Base-by-base conservation (phyloP, 2,888 invertebrate genomes). In the Apoderus coryli region DNA sequence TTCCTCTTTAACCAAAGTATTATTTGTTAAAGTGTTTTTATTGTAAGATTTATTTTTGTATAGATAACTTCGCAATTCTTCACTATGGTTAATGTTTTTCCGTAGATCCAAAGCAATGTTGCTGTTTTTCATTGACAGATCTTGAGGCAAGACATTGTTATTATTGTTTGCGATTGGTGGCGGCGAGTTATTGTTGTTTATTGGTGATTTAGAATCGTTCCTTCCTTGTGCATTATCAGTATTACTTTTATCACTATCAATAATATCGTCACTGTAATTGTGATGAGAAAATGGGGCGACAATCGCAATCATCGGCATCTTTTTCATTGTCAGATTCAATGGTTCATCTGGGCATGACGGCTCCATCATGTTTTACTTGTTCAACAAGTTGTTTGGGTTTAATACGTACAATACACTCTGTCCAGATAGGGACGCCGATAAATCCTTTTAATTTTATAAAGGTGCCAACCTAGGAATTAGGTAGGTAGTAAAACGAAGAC, bases 291-390 rank as follows among this genome's bases (percentile, higher is more conserved):
- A 64, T 16, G 66, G 66, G 10, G 64, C 62, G 22, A 66, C 65
- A 32, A 66, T 61, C 26, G 65, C 66, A 31, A 66, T 61, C n/a
- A n/a, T n/a, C 27, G 65, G 65, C 50, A 60, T 57, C 47, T 63
- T 64, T 48, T 62, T 64, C 39, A 62, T 51, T 34, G 61, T 61
- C 41, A 63, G 49, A 52, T 63, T 63, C 41, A 63, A 46, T 16
- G 63, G 63, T 43, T 63, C 63, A 35, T 57, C 57, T 29, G 45
- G 44, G 31, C 37, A 38, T n/a, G n/a, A n/a, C n/a, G n/a, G n/a
- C 46, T 62, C 62, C 46, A 60, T 60, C 37, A 62, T 61, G 10
- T 19, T 26, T 23, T 14, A 6, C 7, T 27, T 10, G 61, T 60
- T 29, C 16, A 25, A 29, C 29, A 25, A 25, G 25, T 25, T 25